Percentiles rank a stretch among this genome's conserved stretches.
Conservation (phyloP, 2,113 vertebrate genomes). For the Oncorhynchus clarkii region DNA sequence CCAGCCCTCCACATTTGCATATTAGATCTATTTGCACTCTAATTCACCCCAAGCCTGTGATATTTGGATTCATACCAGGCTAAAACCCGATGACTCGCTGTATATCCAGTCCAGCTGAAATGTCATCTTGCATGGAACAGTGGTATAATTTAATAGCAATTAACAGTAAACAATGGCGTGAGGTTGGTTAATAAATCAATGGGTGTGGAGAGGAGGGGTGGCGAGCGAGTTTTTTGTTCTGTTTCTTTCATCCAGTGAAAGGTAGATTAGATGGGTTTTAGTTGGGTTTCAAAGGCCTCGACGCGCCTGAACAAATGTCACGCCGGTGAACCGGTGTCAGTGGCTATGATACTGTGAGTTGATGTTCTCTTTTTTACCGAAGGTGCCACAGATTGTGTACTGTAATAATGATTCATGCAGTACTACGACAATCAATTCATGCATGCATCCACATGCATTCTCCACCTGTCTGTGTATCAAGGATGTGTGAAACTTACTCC, state of each 20-base stretch:
- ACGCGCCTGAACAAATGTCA: not conserved
- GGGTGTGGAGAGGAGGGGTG: conserved; percentile 25
- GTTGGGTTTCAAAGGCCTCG: not conserved
- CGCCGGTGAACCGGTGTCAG: not conserved
- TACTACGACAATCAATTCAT: no score
- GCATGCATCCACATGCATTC: no score
- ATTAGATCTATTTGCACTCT: conserved; percentile 72
- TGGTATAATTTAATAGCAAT: conserved; percentile 64
- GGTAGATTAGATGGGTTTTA: not conserved
- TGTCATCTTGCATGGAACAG: conserved; percentile 52
- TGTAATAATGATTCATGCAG: no score
- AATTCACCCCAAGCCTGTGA: conserved; percentile 69
- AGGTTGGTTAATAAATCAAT: conserved; percentile 48
- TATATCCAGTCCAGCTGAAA: conserved; percentile 69
- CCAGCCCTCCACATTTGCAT: conserved; percentile 1
- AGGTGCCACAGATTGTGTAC: not conserved
- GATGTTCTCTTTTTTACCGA: not conserved
- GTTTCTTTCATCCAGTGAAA: not conserved
- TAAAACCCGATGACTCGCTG: conserved; percentile 52
- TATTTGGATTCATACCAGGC: conserved; percentile 70
- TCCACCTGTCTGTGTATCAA: no score
- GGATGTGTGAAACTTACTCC: no score
- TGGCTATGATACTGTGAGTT: not conserved
- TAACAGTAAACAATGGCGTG: conserved; percentile 61
- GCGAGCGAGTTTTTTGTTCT: conserved; percentile 9